phyloP scores from a whole-genome alignment of 2,888 invertebrate genomes.

The Camptogramma bilineatum region DNA sequence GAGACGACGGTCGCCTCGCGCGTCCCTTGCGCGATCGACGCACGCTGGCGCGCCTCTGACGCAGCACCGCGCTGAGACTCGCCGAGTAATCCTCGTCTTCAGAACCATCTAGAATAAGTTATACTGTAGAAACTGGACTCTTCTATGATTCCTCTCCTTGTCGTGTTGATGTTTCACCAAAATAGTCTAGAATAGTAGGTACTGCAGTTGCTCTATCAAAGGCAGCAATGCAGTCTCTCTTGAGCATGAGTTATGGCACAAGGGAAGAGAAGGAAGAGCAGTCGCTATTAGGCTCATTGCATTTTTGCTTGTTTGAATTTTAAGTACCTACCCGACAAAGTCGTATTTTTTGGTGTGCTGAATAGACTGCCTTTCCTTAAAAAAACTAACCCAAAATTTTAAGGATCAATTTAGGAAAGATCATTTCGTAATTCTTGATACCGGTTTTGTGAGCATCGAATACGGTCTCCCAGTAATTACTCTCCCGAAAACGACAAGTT shows the following conservation, averaged over 20 bases:
- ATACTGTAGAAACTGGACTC: too few species aligned
- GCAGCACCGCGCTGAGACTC: conserved; percentile 93
- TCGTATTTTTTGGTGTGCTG: too few species aligned
- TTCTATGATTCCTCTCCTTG: too few species aligned
- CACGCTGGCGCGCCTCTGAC: conserved; percentile 90
- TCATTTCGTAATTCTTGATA: not conserved
- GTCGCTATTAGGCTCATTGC: too few species aligned
- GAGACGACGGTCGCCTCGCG: conserved; percentile 86
- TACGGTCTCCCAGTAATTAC: conserved; percentile 28
- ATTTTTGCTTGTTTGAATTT: too few species aligned
- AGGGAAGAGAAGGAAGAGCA: too few species aligned
- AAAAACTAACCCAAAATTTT: not conserved
- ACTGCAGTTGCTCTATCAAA: too few species aligned
- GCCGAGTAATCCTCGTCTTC: conserved; percentile 95
- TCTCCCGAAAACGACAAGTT: conserved; percentile 20
- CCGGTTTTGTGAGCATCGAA: conserved; percentile 30
- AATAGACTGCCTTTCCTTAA: not conserved
- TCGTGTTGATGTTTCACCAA: too few species aligned
- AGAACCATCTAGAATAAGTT: conserved; percentile 72
- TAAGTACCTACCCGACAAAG: too few species aligned
- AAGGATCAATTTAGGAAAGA: not conserved
- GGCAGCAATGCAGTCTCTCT: too few species aligned
- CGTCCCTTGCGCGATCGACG: conserved; percentile 88
- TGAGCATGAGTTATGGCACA: too few species aligned
- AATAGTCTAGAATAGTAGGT: too few species aligned